Base-by-base conservation (phyloP, 2,888 invertebrate species). In the Chrysomela aeneicollis region DNA sequence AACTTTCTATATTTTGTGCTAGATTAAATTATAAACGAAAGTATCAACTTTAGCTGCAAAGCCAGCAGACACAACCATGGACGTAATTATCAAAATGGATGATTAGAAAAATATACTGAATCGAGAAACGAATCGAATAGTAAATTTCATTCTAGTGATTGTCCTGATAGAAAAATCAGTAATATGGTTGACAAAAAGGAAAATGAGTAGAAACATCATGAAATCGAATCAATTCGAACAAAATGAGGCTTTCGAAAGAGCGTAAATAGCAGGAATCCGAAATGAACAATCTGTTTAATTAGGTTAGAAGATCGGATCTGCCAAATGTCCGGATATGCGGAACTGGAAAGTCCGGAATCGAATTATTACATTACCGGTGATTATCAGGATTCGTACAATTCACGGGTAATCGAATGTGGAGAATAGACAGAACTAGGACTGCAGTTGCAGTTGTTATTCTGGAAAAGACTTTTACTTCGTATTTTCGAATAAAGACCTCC, bases 261-360 rank as follows among this genome's bases (percentile, higher is more conserved):
- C 61, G 61, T 54, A 54, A 61, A 61, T 35, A 54, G 61, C 49
- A 46, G 54, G 37, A 61, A 54, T 53, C 54, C 61, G 54, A 61
- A 61, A 61, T 54, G 54, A 61, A 61, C 61, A 61, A 61, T 61
- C 61, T 54, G 52, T 63, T 58, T 63, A 58, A 63, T 63, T 51
- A 63, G 63, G 57, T 63, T 52, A 21, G 63, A 52, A 51, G 52
- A 58, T 46, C 63, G 58, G 46, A 42, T 42, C 42, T 42, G 42
- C 42, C 42, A 42, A 42, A 15, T 42, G 42, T 42, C 42, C 42
- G 42, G 42, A 42, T 42, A 42, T 42, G 42, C 15, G 42, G n/a
- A 42, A n/a, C 42, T 12, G 42, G 42, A 42, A 42, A 42, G 42
- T 42, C 42, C 42, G 42, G 42, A 42, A 42, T 42, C 42, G 42